Base-by-base conservation (phyloP, 2,113 vertebrate species). In the Podiceps cristatus region DNA sequence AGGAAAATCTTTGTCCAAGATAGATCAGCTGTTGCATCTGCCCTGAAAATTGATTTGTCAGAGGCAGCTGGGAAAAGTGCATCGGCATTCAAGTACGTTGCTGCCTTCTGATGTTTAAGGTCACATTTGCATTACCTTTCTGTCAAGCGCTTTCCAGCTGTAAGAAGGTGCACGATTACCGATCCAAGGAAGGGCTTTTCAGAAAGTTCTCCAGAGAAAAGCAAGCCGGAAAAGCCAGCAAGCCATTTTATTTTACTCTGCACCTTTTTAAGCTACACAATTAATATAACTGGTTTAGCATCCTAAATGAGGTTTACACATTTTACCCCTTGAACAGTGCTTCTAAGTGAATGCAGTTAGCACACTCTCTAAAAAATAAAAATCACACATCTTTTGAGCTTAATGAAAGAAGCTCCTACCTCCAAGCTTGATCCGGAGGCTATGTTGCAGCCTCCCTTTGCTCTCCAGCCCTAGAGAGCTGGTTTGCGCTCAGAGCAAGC, bases 1-100 rank as follows among this genome's bases (percentile, higher is more conserved):
- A 91, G 62, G 84, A 73, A 76, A 95, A 58, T 29, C 23, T 31
- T 62, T 83, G 63, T 80, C 55, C 85, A 88, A 77, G 59, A 67
- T 0, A 58, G 53, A 96, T 73, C 76, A 59, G 28, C 52, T 76
- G 31, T 68, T 86, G 53, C 69, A 88, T 90, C 53, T 92, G 49
- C 23, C 58, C 88, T 86, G 74, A 22, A 88, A 95, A 91, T 88
- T 14, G 52, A 56, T 95, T 29, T 94, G 66, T 56, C 79, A 85
- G 71, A 52, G 93, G 83, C 75, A 82, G 79, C 35, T 88, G 79
- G 69, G 87, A 79, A 55, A 64, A 63, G 62, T 69, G 53, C 75
- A 53, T 50, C 37, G 17, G n/a, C 49, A 29, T 92, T 90, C 42
- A 25, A 73, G 67, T 37, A 13, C 77, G 85, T 82, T 1, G 9